Percentiles rank a stretch among this genome's conserved stretches.
Evolutionary conservation across 1,140 invertebrate species (phyloP).

Genomic region (Drosophila malerkotliana): DNA sequence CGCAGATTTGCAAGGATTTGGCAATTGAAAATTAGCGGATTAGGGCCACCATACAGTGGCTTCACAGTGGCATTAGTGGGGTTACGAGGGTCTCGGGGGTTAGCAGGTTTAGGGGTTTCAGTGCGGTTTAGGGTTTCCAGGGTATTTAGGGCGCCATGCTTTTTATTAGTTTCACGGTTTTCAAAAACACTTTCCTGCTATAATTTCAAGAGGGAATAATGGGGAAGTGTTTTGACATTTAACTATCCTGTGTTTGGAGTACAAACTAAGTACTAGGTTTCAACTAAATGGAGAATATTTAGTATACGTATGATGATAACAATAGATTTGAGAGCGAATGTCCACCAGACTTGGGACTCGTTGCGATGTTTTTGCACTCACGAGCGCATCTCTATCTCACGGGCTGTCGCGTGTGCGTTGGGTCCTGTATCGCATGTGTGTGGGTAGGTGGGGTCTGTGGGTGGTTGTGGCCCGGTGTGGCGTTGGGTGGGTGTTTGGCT

Average conservation of each 20-base stretch:
- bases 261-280: too few species aligned
- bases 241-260: too few species aligned
- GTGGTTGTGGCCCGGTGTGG: too few species aligned
- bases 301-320: background rate
- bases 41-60: constrained; percentile 10
- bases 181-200: background rate
- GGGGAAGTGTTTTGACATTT: too few species aligned
- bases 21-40: constrained; percentile 53
- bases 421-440: constrained; percentile 10
- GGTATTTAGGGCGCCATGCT: constrained; percentile 25
- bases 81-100: background rate
- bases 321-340: too few species aligned
- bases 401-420: constrained; percentile 1
- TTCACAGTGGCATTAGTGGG: constrained; percentile 3
- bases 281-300: background rate
- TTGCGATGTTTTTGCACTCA: constrained; percentile 4
- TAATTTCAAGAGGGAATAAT: too few species aligned
- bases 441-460: background rate
- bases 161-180: constrained; percentile 8
- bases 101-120: constrained; percentile 2
- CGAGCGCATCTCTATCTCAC: constrained; percentile 28
- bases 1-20: constrained; percentile 36
- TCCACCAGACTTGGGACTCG: background rate
- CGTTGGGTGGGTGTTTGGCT: background rate
- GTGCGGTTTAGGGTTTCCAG: background rate